Base-by-base conservation (phyloP, 2,113 vertebrate genomes). In the Entosphenus tridentatus region DNA sequence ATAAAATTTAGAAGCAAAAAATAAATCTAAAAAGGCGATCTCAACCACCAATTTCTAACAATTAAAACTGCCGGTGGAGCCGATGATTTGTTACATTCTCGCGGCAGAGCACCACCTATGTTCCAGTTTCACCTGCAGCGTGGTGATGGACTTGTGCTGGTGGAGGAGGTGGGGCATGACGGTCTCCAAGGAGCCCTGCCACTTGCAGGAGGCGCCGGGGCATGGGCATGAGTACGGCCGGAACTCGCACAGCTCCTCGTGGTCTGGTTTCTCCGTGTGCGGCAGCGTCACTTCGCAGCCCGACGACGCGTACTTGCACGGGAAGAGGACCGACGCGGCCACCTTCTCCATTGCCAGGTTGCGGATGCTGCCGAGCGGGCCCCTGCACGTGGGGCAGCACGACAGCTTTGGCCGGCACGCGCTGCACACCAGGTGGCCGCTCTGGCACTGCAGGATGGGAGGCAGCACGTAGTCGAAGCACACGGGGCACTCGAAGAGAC, bases 331-430 rank as follows among this genome's bases (percentile, higher is more conserved):
- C 1, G 93, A 98, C 77, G 96, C 96, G 73, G 93, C 93, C 77
- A 98, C 93, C 75, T 98, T 98, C 80, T 98, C 93, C 93, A 98
- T 98, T 68, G 93, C 93, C 84, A 98, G 80, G 81, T 98, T 98
- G 73, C 92, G 87, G 77, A 98, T 97, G 79, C 91, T 96, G 74
- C 93, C 93, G 79, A 98, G 76, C 0, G 93, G 93, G 56, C 93
- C 93, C 69, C 93, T 82, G 80, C 92, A 98, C 56, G 93, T 97
- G 1, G 93, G 93, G 73, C 93, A 98, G 78, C 93, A 98, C 14
- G 93, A 95, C 76, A 98, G 93, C 72, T 98, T 98, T 71, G 93
- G 93, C 71, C 92, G 89, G 80, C 93, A 98, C 84, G 95, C 96
- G 83, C 91, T 95, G 78, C 93, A 98, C 68, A 98, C 93, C 69